These are phyloP conservation scores for Gymnocephalus cernua DNA, from an alignment of 2,113 vertebrate genomes.

Conservation along the genomic window DNA sequence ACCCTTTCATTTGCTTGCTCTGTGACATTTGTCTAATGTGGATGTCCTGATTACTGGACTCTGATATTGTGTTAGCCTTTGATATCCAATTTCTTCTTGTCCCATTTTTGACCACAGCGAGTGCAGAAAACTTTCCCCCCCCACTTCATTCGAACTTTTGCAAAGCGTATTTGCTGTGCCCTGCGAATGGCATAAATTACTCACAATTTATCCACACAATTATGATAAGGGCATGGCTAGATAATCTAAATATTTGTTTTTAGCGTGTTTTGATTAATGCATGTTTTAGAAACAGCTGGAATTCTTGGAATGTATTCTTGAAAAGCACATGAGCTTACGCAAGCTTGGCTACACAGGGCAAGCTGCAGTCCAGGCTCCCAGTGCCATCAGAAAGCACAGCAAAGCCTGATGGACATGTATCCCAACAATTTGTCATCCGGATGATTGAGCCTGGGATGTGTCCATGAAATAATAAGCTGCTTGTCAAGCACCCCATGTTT, in stretches of 20 bases:
- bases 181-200: conserved; percentile 62
- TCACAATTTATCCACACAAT: conserved; percentile 49
- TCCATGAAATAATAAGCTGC: conserved; percentile 63
- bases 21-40: conserved; percentile 81
- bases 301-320: conserved; percentile 34
- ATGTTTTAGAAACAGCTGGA: conserved; percentile 47
- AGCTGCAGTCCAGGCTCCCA: background rate
- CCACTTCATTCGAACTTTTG: conserved; percentile 59
- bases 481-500: conserved; percentile 52
- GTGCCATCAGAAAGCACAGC: conserved; percentile 9
- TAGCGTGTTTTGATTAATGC: conserved; percentile 34
- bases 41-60: conserved; percentile 79
- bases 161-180: conserved; percentile 51
- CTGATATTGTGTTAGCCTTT: conserved; percentile 78
- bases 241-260: conserved; percentile 62
- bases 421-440: conserved; percentile 26
- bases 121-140: conserved; percentile 69
- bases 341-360: background rate
- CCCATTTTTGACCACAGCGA: conserved; percentile 69
- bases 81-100: conserved; percentile 77
- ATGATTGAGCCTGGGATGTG: conserved; percentile 23
- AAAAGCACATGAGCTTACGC: conserved; percentile 44
- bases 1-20: conserved; percentile 79
- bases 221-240: conserved; percentile 34
- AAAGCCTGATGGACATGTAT: conserved; percentile 11